Evolutionary conservation across 1,140 invertebrate genomes (phyloP).

Genomic region (Aporrectodea caliginosa): DNA sequence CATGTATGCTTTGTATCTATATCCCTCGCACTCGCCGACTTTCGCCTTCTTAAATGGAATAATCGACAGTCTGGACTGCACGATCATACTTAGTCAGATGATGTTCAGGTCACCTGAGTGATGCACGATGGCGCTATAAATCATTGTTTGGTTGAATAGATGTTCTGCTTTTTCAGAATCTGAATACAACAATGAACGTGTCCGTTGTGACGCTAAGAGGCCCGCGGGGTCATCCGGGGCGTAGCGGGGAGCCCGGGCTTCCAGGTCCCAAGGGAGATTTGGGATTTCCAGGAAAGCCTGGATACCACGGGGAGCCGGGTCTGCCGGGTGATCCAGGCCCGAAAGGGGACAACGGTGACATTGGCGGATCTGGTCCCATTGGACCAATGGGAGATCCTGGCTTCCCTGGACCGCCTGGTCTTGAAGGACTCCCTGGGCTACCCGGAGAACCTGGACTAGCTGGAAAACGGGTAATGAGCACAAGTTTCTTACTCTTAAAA

Average conservation of each 20-base stretch:
- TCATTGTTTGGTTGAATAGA: too few relatives aligned
- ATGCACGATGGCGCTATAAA: too few relatives aligned
- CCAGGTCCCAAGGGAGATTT: constrained; percentile 33
- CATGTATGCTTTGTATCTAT: too few relatives aligned
- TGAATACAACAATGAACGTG: background rate
- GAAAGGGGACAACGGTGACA: constrained; percentile 33
- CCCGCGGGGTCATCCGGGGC: constrained; percentile 13
- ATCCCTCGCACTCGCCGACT: too few relatives aligned
- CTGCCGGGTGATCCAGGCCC: constrained; percentile 33
- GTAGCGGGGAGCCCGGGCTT: constrained; percentile 27
- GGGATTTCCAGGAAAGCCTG: constrained; percentile 29
- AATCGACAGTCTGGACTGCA: too few relatives aligned
- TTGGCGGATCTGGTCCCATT: constrained; percentile 30
- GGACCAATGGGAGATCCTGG: constrained; percentile 30
- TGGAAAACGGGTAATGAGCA: constrained; percentile 30
- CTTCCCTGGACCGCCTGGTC: constrained; percentile 20
- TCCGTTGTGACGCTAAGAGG: background rate
- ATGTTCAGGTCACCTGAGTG: too few relatives aligned
- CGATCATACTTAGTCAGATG: too few relatives aligned
- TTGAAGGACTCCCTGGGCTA: constrained; percentile 31
- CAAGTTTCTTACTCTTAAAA: background rate
- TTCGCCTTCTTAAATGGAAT: too few relatives aligned
- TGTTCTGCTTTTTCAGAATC: background rate
- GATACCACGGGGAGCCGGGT: constrained; percentile 35
- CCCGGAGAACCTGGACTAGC: constrained; percentile 31